These are phyloP conservation scores for Morelia viridis DNA, from an alignment of 2,797 vertebrate genomes.

Conservation along the genomic window DNA sequence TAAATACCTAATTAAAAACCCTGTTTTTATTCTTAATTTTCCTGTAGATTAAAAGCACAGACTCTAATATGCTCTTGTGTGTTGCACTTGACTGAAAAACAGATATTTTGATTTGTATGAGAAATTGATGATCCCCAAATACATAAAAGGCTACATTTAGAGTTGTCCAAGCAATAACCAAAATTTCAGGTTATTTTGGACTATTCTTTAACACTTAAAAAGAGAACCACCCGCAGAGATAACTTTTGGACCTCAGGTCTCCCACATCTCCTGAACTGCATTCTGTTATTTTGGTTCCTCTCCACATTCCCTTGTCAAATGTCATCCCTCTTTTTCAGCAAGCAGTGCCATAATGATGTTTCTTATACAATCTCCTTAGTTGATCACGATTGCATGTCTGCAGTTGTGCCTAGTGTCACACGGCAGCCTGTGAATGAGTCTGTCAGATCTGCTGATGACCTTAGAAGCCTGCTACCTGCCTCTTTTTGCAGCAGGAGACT, in stretches of 20 bases:
- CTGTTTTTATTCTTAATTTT: neutral
- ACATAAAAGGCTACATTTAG: neutral
- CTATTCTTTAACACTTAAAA: neutral
- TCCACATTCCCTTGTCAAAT: neutral
- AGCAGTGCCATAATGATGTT: neutral
- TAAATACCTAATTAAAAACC: neutral
- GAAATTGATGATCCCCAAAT: neutral
- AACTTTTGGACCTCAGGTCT: neutral
- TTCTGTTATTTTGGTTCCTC: neutral
- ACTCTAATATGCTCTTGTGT: neutral
- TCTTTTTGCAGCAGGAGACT: neutral
- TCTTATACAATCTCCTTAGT: neutral
- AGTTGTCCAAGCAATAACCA: neutral
- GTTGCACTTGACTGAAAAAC: neutral
- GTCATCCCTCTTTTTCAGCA: neutral
- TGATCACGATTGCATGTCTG: neutral
- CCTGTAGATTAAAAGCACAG: neutral
- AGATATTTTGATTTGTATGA: neutral
- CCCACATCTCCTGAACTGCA: neutral
- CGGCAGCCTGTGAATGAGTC: neutral
- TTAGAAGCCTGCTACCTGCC: neutral
- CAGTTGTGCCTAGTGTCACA: neutral
- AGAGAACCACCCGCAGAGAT: neutral
- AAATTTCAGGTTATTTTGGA: neutral
- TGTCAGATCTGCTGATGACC: too few relatives aligned